Conservation (phyloP, 2,113 vertebrate genomes). For the Antigone vipio region DNA sequence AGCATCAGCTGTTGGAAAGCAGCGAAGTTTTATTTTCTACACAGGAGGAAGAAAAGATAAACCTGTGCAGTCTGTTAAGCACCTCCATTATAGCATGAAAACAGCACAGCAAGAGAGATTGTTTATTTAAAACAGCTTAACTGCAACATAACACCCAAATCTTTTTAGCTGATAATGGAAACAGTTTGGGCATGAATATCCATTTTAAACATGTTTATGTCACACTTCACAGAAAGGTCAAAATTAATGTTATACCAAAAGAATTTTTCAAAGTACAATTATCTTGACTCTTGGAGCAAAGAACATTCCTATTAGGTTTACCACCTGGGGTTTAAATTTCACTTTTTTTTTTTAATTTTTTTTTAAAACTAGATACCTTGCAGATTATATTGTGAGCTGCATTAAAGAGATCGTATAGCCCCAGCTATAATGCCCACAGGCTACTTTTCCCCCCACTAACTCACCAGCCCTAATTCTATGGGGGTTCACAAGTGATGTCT, state of each 20-base stretch:
- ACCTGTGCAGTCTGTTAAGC: not conserved
- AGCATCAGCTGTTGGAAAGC: not conserved
- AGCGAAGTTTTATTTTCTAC: not conserved
- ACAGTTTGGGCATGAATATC: not conserved
- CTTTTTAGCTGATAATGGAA: constrained; percentile 13
- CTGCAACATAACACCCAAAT: not conserved
- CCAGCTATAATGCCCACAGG: not conserved
- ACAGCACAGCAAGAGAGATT: not conserved
- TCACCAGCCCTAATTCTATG: not conserved
- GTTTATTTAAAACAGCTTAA: constrained; percentile 28
- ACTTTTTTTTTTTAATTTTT: not conserved
- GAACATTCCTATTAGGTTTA: not conserved
- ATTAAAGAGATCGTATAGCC: not conserved
- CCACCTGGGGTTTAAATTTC: not conserved
- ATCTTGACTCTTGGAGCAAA: constrained; percentile 28
- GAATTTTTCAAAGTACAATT: constrained; percentile 36
- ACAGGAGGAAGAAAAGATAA: not conserved
- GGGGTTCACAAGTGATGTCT: not conserved
- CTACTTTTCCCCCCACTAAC: not conserved
- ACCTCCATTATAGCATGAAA: not conserved
- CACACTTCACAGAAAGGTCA: constrained; percentile 13
- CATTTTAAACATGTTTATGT: constrained; percentile 26
- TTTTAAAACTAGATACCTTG: not conserved
- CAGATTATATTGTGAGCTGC: not conserved
- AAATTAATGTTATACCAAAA: constrained; percentile 39